These are phyloP conservation scores for Scelioninae gen. 1 DNA, from an alignment of 2,888 invertebrate genomes.

Conservation along the genomic window DNA sequence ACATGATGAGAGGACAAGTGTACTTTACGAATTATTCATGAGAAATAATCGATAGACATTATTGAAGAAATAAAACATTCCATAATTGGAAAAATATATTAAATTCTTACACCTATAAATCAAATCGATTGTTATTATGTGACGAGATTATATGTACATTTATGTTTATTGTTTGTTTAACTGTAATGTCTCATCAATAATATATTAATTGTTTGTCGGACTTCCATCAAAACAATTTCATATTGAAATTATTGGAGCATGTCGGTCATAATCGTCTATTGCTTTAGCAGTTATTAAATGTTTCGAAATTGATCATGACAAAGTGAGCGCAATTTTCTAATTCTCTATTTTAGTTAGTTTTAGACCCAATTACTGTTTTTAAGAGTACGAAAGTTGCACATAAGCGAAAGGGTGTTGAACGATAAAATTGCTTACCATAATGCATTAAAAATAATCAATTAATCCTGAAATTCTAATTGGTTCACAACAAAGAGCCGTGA, in stretches of 20 bases:
- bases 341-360: background rate
- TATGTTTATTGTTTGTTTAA: too few species aligned
- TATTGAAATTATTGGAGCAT: too few species aligned
- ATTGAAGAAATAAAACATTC: too few species aligned
- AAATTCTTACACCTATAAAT: too few species aligned
- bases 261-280: background rate
- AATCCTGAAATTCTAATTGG: background rate
- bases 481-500: background rate
- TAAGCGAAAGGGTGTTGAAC: background rate
- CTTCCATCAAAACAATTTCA: too few species aligned
- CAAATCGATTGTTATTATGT: too few species aligned
- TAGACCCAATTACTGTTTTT: background rate
- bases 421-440: background rate
- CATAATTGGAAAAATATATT: too few species aligned
- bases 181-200: too few species aligned
- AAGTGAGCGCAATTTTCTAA: background rate
- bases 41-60: conserved; percentile 1
- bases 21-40: background rate
- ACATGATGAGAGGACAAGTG: conserved; percentile 5
- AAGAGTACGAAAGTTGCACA: too few species aligned
- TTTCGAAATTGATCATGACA: background rate
- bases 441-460: background rate
- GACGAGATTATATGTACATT: too few species aligned
- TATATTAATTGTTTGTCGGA: too few species aligned
- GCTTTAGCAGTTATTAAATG: conserved; percentile 2